Evolutionary conservation across 2,888 invertebrate genomes (phyloP).

Genomic region (Xestia rhomboidea): DNA sequence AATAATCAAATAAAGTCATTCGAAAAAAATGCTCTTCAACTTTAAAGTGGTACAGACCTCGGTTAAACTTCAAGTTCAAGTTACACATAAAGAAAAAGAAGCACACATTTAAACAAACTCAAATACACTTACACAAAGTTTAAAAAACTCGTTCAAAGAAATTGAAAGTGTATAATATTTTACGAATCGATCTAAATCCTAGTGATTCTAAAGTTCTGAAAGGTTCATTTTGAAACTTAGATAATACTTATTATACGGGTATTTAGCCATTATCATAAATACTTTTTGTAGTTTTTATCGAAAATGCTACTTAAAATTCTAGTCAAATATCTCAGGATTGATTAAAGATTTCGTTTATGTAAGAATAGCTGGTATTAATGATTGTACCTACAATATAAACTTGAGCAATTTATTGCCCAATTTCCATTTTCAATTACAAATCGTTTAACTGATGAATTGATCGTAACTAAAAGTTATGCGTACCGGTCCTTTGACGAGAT

Average conservation of each 20-base stretch:
- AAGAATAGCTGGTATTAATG: neutral
- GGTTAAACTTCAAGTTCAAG: neutral
- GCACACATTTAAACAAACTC: slow-evolving; percentile 18
- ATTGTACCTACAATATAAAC: neutral
- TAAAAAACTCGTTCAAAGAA: slow-evolving; percentile 23
- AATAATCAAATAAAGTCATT: neutral
- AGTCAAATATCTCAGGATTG: neutral
- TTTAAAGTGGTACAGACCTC: neutral
- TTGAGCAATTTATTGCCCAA: slow-evolving; percentile 1
- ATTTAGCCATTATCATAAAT: neutral
- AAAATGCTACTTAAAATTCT: slow-evolving; percentile 6
- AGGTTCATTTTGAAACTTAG: slow-evolving; percentile 27
- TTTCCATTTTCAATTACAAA: slow-evolving; percentile 35
- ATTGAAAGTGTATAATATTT: slow-evolving; percentile 32
- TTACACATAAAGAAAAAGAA: slow-evolving; percentile 4
- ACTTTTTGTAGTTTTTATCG: neutral
- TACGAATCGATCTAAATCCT: slow-evolving; percentile 27
- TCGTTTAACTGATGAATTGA: slow-evolving; percentile 12
- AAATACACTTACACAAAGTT: slow-evolving; percentile 32
- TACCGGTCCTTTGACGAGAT: neutral
- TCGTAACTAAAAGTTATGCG: slow-evolving; percentile 14
- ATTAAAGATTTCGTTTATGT: neutral
- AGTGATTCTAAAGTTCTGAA: slow-evolving; percentile 33
- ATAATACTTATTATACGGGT: neutral
- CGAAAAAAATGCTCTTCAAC: neutral